Percentiles rank a stretch among this genome's conserved stretches.
Conservation (phyloP, 2,888 invertebrate genomes). For the Coelinius sp. region DNA sequence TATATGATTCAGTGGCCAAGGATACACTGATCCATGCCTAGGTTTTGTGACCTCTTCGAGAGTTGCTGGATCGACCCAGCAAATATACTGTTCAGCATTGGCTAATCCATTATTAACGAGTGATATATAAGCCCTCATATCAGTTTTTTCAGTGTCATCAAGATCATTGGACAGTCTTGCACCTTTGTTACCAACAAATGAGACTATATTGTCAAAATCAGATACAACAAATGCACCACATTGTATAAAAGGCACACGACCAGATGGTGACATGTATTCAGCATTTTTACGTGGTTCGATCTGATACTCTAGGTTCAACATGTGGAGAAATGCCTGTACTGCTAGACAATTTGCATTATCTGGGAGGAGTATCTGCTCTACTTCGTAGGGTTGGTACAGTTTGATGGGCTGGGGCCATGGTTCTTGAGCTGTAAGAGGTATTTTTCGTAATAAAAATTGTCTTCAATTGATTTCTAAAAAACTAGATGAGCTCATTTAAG, state of each 20-base stretch:
- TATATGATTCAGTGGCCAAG: constrained; percentile 91
- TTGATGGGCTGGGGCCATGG: constrained; percentile 92
- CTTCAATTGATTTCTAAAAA: background rate
- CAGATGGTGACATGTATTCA: constrained; percentile 96
- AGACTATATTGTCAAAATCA: constrained; percentile 92
- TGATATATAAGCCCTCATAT: constrained; percentile 94
- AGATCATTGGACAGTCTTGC: constrained; percentile 81
- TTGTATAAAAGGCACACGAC: constrained; percentile 92
- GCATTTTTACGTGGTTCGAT: constrained; percentile 91
- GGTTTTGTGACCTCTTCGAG: constrained; percentile 86
- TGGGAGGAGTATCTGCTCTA: constrained; percentile 93
- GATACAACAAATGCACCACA: constrained; percentile 91
- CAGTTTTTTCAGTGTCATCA: constrained; percentile 84
- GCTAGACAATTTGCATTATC: constrained; percentile 95
- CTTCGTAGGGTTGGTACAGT: constrained; percentile 91
- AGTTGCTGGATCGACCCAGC: constrained; percentile 88
- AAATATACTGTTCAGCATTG: constrained; percentile 92
- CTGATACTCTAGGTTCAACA: constrained; percentile 88
- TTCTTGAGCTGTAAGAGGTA: constrained; percentile 81
- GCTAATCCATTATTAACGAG: constrained; percentile 90
- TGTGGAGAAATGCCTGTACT: constrained; percentile 93
- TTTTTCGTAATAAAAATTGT: constrained; percentile 44
- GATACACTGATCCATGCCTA: constrained; percentile 90
- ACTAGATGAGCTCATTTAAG: background rate
- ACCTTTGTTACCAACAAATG: constrained; percentile 89